Percentiles rank a stretch among this genome's conserved stretches.
Evolutionary conservation across 2,113 vertebrate species (phyloP).

Genomic region (Ascaphus truei): DNA sequence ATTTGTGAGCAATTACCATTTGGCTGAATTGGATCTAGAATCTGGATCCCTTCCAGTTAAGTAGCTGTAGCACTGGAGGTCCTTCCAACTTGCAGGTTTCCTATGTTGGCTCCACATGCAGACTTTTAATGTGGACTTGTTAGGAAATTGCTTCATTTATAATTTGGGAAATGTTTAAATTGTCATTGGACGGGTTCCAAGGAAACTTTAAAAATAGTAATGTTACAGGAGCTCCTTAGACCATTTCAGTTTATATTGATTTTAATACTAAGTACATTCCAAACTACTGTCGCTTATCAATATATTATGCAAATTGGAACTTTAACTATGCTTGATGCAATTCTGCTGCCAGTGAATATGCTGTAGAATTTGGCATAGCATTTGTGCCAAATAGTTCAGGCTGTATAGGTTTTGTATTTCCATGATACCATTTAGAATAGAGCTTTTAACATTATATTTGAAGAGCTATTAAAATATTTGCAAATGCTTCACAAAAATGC

Average conservation of each 20-base stretch:
- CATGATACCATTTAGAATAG: too few relatives aligned
- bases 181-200: background rate
- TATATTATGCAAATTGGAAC: background rate
- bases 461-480: too few relatives aligned
- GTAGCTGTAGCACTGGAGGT: constrained; percentile 58
- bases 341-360: background rate
- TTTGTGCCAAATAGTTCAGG: background rate
- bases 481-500: too few relatives aligned
- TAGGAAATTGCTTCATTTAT: constrained; percentile 37
- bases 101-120: constrained; percentile 42
- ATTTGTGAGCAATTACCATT: constrained; percentile 64
- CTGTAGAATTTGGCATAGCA: background rate
- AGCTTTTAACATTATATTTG: too few relatives aligned
- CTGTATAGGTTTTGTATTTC: background rate
- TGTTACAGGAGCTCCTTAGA: background rate
- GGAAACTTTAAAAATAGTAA: background rate
- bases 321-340: too few relatives aligned
- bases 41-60: constrained; percentile 63
- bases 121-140: constrained; percentile 31
- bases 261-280: background rate
- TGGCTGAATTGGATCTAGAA: constrained; percentile 64
- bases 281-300: background rate
- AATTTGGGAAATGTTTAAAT: constrained; percentile 24
- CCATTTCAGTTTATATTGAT: background rate
- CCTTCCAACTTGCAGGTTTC: constrained; percentile 59